Evolutionary conservation across 2,888 invertebrate genomes (phyloP), one percentile per base, ranked within the genome.

Genomic region (Oconnorella tubifera): DNA sequence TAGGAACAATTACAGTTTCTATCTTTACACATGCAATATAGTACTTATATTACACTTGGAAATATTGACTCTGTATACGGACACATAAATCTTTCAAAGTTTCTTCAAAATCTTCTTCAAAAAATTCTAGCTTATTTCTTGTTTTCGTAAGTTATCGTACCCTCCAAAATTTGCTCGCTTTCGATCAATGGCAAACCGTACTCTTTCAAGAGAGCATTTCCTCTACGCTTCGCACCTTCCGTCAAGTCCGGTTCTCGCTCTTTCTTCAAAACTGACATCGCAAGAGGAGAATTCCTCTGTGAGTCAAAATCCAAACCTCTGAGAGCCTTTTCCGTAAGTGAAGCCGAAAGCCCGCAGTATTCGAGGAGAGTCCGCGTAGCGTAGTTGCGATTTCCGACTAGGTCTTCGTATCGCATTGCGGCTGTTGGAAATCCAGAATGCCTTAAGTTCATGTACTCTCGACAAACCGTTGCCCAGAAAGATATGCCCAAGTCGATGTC

Each of bases 231-330:
- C 29, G 50, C n/a, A 31, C 50, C 28, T 3, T 49, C 27, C 25
- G 28, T 0, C 10, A 49, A 29, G 4, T 51, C 53, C 3, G 60
- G 60, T n/a, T 50, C 60, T 6, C 50, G 48, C 31, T 60, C 50
- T 48, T 29, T 28, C 0, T 19, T 23, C 4, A 60, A 33, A 6
- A 50, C 50, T 32, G 28, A 29, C 2, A 23, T 33, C 28, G 60
- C 28, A 2, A 50, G 28, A 25, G 50, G 48, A 2, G 50, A 50
- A 32, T 49, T 49, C 10, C 60, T 28, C 51, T 60, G 60, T 0
- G 60, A 60, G 29, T 60, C 60, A 25, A 29, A 28, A 2, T 60
- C 60, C 50, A 60, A 51, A 29, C 60, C 60, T 14, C 25, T 60
- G 4, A 60, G 50, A 10, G 27, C 48, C 6, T 14, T 10, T 1